Evolutionary conservation across 1,140 invertebrate genomes (phyloP).

Genomic region (Camponotus floridanus): DNA sequence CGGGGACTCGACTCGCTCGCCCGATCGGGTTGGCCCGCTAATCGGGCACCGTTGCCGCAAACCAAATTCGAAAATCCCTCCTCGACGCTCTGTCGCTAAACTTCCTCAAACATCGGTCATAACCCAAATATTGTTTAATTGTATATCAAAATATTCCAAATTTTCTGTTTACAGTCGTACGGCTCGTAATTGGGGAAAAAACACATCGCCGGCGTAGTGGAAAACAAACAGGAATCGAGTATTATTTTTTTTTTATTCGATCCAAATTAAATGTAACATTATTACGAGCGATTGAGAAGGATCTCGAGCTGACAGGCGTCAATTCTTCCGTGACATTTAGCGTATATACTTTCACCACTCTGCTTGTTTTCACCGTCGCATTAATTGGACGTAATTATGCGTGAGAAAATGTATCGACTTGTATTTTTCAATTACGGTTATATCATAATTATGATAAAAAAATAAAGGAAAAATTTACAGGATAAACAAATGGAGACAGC

Average conservation of each 20-base stretch:
- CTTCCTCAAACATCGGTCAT: conserved; percentile 60
- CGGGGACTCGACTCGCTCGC: conserved; percentile 29
- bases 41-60: conserved; percentile 48
- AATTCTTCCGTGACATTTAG: conserved; percentile 3
- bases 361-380: neutral
- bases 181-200: conserved; percentile 57
- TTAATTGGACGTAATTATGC: conserved; percentile 37
- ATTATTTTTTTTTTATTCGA: conserved; percentile 51
- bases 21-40: conserved; percentile 30
- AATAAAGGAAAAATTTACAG: neutral
- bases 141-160: conserved; percentile 64
- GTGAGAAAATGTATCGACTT: conserved; percentile 40
- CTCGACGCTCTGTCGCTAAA: conserved; percentile 56
- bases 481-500: neutral
- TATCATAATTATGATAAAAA: conserved; percentile 6
- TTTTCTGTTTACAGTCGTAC: conserved; percentile 53
- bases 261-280: conserved; percentile 55
- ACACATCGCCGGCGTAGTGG: conserved; percentile 22
- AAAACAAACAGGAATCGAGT: conserved; percentile 52
- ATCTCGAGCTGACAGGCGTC: neutral
- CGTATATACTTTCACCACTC: conserved; percentile 9
- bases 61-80: conserved; percentile 64
- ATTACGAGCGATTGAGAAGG: conserved; percentile 53
- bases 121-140: conserved; percentile 65
- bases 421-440: conserved; percentile 25